phyloP scores from a whole-genome alignment of 1,140 invertebrate genomes.

The Procambarus virginalis region DNA sequence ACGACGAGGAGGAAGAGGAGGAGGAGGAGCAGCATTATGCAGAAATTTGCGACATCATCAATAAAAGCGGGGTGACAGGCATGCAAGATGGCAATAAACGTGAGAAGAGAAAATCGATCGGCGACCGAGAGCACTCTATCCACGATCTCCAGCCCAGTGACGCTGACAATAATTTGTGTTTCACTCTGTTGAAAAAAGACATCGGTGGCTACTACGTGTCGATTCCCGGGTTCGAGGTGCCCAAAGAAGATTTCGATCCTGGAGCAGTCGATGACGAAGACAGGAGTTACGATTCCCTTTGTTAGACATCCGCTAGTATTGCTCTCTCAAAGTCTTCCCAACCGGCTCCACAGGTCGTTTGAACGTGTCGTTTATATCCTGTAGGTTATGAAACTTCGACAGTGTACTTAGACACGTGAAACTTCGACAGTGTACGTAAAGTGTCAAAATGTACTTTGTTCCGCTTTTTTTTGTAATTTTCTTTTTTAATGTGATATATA shows the following conservation, averaged over 20 bases:
- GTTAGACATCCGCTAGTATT: slow-evolving; percentile 25
- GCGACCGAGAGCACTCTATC: slow-evolving; percentile 12
- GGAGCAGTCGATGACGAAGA: not conserved
- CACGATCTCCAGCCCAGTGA: not conserved
- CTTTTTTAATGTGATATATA: no score
- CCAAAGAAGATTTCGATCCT: slow-evolving; percentile 31
- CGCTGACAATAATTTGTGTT: slow-evolving; percentile 36
- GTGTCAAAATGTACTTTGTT: no score
- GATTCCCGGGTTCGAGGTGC: slow-evolving; percentile 54
- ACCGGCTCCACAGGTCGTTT: not conserved
- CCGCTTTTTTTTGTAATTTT: no score
- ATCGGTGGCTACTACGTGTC: slow-evolving; percentile 61
- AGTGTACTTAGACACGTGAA: no score
- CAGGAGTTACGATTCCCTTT: slow-evolving; percentile 45
- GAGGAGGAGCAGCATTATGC: slow-evolving; percentile 48
- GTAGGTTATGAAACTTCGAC: no score
- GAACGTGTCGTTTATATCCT: not conserved
- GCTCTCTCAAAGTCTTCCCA: not conserved
- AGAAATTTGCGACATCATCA: slow-evolving; percentile 49
- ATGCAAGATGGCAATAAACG: slow-evolving; percentile 8
- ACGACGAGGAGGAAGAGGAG: not conserved
- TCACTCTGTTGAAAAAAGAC: slow-evolving; percentile 57
- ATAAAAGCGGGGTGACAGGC: not conserved
- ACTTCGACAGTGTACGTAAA: no score
- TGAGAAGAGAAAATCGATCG: slow-evolving; percentile 34